Percentiles rank a stretch among this genome's conserved stretches.
These are phyloP conservation scores for Poeciliopsis turneri DNA, from an alignment of 2,797 vertebrate genomes.

Conservation along the genomic window DNA sequence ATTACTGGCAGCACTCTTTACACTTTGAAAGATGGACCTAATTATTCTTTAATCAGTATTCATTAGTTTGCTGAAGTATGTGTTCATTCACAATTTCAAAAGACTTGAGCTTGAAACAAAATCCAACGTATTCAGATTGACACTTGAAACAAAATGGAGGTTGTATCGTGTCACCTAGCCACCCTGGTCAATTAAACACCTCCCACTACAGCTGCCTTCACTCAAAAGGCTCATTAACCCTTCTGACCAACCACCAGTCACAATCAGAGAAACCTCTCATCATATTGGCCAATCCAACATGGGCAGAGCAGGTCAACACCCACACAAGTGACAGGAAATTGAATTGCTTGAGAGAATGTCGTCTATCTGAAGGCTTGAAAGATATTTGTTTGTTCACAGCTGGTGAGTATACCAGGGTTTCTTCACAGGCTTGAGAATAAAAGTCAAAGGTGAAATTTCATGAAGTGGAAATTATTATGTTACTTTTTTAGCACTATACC, in stretches of 20 bases:
- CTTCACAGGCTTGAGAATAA: constrained; percentile 54
- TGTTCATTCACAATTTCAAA: constrained; percentile 49
- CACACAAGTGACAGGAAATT: constrained; percentile 85
- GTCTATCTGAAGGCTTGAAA: constrained; percentile 80
- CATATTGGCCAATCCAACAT: constrained; percentile 75
- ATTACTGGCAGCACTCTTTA: constrained; percentile 9
- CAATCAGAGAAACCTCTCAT: constrained; percentile 72
- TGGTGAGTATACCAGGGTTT: constrained; percentile 69
- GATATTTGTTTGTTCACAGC: constrained; percentile 82
- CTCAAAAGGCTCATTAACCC: constrained; percentile 87
- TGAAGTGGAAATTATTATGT: constrained; percentile 27
- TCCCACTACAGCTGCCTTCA: constrained; percentile 81
- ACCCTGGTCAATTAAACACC: constrained; percentile 86
- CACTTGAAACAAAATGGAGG: constrained; percentile 69
- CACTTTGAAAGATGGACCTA: constrained; percentile 12
- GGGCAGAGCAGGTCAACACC: constrained; percentile 79
- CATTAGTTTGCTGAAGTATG: constrained; percentile 10
- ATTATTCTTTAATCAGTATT: constrained; percentile 6
- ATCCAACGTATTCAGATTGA: constrained; percentile 68
- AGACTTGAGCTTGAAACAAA: constrained; percentile 70
- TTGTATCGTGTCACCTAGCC: constrained; percentile 76
- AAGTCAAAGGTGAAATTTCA: constrained; percentile 48
- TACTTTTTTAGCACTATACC: constrained; percentile 6
- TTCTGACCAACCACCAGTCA: constrained; percentile 82
- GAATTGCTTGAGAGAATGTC: constrained; percentile 76